Base-by-base conservation (phyloP, 2,113 vertebrate genomes). In the Platycercus adscitus region DNA sequence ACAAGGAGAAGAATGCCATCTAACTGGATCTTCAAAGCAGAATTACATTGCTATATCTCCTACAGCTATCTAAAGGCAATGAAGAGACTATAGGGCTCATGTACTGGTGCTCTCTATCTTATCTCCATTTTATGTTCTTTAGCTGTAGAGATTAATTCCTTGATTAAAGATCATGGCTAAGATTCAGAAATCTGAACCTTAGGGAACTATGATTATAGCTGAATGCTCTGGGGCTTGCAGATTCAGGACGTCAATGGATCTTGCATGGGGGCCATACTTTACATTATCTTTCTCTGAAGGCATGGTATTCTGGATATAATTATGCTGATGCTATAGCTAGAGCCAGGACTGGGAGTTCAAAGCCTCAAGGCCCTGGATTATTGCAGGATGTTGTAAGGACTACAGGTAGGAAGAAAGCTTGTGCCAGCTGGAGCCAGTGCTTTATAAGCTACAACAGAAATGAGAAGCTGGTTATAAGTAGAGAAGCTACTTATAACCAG, bases 1-100 rank as follows among this genome's bases (percentile, higher is more conserved):
- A 43, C 52, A 77, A 61, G 44, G 58, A 77, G 43, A 93, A 96
- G 91, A 97, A 96, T 92, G 91, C 49, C 71, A 95, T 88, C 91
- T 66, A 92, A 88, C 94, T 91, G 80, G 91, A 93, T 94, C 80
- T 90, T 95, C 94, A 93, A 93, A 84, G 95, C n/a, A 69, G 64
- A 63, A 78, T 70, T 80, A 21, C 16, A 58, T 13, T 86, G 76
- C 55, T 78, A 9, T 80, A 70, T 75, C 29, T 43, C 92, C 80
- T 63, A 39, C 60, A 86, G 88, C 76, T 81, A 60, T 81, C 37
- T 73, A 53, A 88, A 83, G 69, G 76, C 49, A 94, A 83, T 78
- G 69, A 93, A 70, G 50, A 81, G 33, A 64, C 86, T 77, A 2
- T 46, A 79, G 69, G 29, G 29, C 46, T 77, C 31, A 33, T 33